phyloP scores from a whole-genome alignment of 2,888 invertebrate genomes.

The Leptinotarsa haldemani region DNA sequence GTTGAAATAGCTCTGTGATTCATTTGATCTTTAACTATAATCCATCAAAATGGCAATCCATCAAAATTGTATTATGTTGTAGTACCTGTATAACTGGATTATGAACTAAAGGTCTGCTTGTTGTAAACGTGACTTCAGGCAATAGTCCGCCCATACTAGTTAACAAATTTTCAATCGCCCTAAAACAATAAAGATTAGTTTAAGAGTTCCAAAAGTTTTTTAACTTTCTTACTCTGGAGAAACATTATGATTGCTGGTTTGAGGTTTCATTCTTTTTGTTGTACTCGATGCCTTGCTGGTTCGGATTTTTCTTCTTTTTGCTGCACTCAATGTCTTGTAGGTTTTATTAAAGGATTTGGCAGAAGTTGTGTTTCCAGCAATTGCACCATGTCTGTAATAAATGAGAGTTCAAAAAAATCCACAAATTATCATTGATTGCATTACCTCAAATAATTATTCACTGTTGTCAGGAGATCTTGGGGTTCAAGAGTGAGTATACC shows the following conservation, averaged over 20 bases:
- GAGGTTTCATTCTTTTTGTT: slow-evolving; percentile 83
- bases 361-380: slow-evolving; percentile 82
- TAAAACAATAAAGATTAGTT: slow-evolving; percentile 57
- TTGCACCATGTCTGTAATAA: slow-evolving; percentile 78
- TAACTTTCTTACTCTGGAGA: slow-evolving; percentile 80
- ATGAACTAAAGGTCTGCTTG: slow-evolving; percentile 88
- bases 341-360: slow-evolving; percentile 90
- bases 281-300: slow-evolving; percentile 84
- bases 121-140: slow-evolving; percentile 85
- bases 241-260: slow-evolving; percentile 86
- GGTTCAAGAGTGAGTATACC: slow-evolving; percentile 79
- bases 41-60: too few species aligned
- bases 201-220: slow-evolving; percentile 19
- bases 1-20: too few species aligned
- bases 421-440: neutral
- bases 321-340: slow-evolving; percentile 80
- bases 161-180: slow-evolving; percentile 84
- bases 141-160: slow-evolving; percentile 81
- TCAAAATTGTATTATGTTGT: too few species aligned
- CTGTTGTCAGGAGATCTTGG: slow-evolving; percentile 83
- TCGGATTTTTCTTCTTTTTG: slow-evolving; percentile 82
- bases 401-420: neutral
- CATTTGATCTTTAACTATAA: too few species aligned
- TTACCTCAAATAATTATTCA: slow-evolving; percentile 82
- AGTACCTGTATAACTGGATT: slow-evolving; percentile 88